Conservation (phyloP, 1,140 invertebrate species). For the Dendrolimus kikuchii region DNA sequence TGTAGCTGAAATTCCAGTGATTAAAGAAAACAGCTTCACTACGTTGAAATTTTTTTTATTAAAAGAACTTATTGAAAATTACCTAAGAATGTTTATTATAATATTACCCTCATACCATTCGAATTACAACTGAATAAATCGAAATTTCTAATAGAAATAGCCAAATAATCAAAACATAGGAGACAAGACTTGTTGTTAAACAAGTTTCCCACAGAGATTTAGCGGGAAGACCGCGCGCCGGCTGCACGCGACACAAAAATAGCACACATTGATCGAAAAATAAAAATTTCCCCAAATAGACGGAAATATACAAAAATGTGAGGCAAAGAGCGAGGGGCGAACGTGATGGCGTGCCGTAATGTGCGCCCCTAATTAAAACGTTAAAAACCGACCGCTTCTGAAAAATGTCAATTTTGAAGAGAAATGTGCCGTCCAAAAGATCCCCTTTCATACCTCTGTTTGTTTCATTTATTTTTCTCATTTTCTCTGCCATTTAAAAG, state of each 20-base stretch:
- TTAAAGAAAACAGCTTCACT: no score
- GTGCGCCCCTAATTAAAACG: slow-evolving; percentile 71
- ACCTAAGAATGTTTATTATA: no score
- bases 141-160: no score
- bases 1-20: no score
- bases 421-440: slow-evolving; percentile 64
- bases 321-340: slow-evolving; percentile 61
- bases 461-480: slow-evolving; percentile 47
- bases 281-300: slow-evolving; percentile 70
- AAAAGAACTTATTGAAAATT: no score
- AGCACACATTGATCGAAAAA: slow-evolving; percentile 69
- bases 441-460: slow-evolving; percentile 47
- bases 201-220: slow-evolving; percentile 70
- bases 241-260: slow-evolving; percentile 69
- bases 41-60: no score
- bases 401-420: slow-evolving; percentile 70
- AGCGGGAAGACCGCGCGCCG: slow-evolving; percentile 49
- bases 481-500: slow-evolving; percentile 29
- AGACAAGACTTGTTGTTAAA: slow-evolving; percentile 29
- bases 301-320: slow-evolving; percentile 71
- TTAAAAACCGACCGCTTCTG: slow-evolving; percentile 67
- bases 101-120: no score
- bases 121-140: no score
- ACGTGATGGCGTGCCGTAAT: slow-evolving; percentile 64
- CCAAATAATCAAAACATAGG: slow-evolving; percentile 1